Evolutionary conservation across 2,888 invertebrate species (phyloP), one percentile per base, ranked within the genome.

Genomic region (Prionchulus punctatus): DNA sequence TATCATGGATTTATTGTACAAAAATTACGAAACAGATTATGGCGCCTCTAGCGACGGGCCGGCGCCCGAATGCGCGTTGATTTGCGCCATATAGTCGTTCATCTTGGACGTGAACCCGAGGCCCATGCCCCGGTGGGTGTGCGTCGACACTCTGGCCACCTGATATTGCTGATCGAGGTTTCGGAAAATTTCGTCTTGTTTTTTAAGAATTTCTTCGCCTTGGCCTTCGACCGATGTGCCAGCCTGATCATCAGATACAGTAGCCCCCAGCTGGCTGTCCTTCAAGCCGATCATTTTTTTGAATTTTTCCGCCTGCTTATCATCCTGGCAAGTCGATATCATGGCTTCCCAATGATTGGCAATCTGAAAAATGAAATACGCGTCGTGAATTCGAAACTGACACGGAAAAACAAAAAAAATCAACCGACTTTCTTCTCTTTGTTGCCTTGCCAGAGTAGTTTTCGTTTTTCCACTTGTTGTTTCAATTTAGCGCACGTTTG

Each of bases 111-210:
- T 50, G 58, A 72, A 77, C 1, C 78, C 78, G 1, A 79, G 68
- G 3, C 78, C 78, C 15, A 78, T 70, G 3, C 79, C 78, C 53
- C 92, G 79, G 80, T 92, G 91, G 12, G 92, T 91, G 75, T 94
- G 94, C 0, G 94, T 96, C 25, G 89, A 85, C 61, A 90, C 86
- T 36, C 94, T 79, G 0, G 94, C 94, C 54, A 89, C 87, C 73
- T 92, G 90, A 70, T 96, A 96, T 72, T 96, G 92, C 63, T 86
- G 85, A 69, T 96, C 92, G 82, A 96, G 85, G 53, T 85, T 84
- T 62, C 81, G 81, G 73, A 94, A 92, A 78, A 92, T 80, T 70
- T 90, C 88, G 66, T 69, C 70, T 58, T 75, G 75, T 60, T 70
- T 67, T 53, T 64, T 58, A 23, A 63, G 62, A 59, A 67, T 65